These are phyloP conservation scores for Actinemys pallida DNA, from an alignment of 2,113 vertebrate species.

Conservation along the genomic window DNA sequence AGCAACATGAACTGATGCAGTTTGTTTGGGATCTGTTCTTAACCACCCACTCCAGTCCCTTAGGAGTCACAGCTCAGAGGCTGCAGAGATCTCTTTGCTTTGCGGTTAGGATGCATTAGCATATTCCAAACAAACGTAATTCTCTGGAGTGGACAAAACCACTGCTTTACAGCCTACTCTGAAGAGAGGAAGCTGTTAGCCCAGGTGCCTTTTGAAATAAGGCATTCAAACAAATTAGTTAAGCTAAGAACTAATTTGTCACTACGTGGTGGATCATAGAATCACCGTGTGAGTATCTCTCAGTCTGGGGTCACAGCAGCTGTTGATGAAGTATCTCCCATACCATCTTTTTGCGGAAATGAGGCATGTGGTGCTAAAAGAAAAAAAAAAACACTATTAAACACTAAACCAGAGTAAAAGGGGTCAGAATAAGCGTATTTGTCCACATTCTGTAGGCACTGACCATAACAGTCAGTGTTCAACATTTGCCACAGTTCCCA, in stretches of 20 bases:
- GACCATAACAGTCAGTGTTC: neutral
- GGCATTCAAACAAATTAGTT: constrained; percentile 16
- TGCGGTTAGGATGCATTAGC: neutral
- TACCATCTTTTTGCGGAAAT: constrained; percentile 92
- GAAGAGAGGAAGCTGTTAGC: neutral
- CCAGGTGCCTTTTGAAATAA: constrained; percentile 12
- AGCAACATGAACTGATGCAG: neutral
- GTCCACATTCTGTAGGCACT: neutral
- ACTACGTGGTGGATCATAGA: constrained; percentile 71
- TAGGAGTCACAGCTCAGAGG: neutral
- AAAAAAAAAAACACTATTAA: neutral
- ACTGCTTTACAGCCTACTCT: neutral
- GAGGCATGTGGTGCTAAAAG: constrained; percentile 90
- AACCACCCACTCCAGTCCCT: neutral
- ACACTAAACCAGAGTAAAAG: fast-evolving
- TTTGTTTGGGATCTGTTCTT: neutral
- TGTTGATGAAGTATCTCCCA: constrained; percentile 95
- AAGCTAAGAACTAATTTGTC: constrained; percentile 30
- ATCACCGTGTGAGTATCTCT: constrained; percentile 34
- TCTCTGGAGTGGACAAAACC: neutral
- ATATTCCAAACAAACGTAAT: neutral
- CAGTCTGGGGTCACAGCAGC: constrained; percentile 81
- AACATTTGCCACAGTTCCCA: neutral
- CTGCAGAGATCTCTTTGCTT: neutral
- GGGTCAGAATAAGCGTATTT: neutral